Conservation (phyloP, 2,888 invertebrate species). For the Drosophila greeni region DNA sequence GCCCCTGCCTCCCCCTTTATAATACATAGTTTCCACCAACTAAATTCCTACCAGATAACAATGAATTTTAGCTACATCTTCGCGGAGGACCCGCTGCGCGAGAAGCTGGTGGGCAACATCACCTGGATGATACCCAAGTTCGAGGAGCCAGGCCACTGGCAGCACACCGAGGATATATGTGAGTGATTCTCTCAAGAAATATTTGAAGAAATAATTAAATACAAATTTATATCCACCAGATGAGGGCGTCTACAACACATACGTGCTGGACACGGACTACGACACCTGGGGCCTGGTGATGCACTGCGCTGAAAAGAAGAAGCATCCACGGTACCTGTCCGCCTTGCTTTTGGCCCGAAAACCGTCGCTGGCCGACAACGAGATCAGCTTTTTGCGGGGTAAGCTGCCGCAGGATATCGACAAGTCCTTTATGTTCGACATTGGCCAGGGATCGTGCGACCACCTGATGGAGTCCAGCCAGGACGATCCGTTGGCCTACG, state of each 20-base stretch:
- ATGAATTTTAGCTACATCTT: slow-evolving; percentile 95
- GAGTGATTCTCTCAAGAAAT: slow-evolving; percentile 74
- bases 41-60: slow-evolving; percentile 81
- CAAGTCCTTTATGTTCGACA: slow-evolving; percentile 89
- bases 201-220: too few relatives aligned
- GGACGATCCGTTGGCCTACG: slow-evolving; percentile 77
- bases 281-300: slow-evolving; percentile 89
- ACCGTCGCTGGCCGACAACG: slow-evolving; percentile 81
- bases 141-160: slow-evolving; percentile 89
- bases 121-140: slow-evolving; percentile 90
- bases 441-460: slow-evolving; percentile 83
- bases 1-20: too few relatives aligned
- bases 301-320: slow-evolving; percentile 91
- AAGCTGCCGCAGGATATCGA: slow-evolving; percentile 85
- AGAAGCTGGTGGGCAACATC: slow-evolving; percentile 89
- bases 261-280: slow-evolving; percentile 91
- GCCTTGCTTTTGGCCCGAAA: slow-evolving; percentile 88
- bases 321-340: slow-evolving; percentile 88
- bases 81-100: slow-evolving; percentile 89
- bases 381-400: slow-evolving; percentile 79
- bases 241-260: slow-evolving; percentile 93
- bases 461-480: slow-evolving; percentile 75
- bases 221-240: slow-evolving; percentile 80
- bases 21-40: too few relatives aligned
- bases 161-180: slow-evolving; percentile 92